These are phyloP conservation scores for Microcebus murinus DNA, from an alignment of 2,113 vertebrate genomes.

Conservation along the genomic window DNA sequence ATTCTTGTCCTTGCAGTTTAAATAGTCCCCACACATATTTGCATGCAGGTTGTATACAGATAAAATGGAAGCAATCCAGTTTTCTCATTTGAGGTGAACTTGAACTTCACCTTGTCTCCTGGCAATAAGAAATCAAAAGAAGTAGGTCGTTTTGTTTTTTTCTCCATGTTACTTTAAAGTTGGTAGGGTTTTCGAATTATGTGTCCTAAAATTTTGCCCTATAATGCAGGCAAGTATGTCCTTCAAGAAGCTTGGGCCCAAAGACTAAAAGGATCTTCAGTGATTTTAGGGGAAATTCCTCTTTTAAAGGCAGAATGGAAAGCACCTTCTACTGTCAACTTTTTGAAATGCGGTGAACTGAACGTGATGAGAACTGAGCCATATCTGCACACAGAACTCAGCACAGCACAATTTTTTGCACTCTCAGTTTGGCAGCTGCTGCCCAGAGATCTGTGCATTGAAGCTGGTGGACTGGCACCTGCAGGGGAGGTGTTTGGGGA, in stretches of 20 bases:
- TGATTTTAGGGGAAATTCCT: background rate
- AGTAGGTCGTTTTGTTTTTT: background rate
- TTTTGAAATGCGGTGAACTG: background rate
- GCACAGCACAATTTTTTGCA: background rate
- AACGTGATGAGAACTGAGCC: background rate
- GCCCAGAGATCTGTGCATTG: background rate
- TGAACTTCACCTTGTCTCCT: background rate
- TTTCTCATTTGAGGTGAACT: background rate
- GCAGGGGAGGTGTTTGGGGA: fast-evolving
- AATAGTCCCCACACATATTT: background rate
- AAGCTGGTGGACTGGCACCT: background rate
- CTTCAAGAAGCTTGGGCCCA: background rate
- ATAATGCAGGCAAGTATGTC: background rate
- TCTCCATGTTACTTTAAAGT: background rate
- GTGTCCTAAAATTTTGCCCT: background rate
- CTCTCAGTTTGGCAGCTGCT: background rate
- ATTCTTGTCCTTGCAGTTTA: background rate
- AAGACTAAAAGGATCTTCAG: background rate
- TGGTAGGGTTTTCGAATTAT: background rate
- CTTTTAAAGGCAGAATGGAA: background rate
- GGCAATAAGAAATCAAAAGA: constrained; percentile 1
- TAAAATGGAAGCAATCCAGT: background rate
- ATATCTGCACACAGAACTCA: background rate
- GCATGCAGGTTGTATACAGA: background rate
- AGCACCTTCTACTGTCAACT: background rate